Conservation (phyloP, 2,888 invertebrate genomes). For the Eumerus sabulonum region DNA sequence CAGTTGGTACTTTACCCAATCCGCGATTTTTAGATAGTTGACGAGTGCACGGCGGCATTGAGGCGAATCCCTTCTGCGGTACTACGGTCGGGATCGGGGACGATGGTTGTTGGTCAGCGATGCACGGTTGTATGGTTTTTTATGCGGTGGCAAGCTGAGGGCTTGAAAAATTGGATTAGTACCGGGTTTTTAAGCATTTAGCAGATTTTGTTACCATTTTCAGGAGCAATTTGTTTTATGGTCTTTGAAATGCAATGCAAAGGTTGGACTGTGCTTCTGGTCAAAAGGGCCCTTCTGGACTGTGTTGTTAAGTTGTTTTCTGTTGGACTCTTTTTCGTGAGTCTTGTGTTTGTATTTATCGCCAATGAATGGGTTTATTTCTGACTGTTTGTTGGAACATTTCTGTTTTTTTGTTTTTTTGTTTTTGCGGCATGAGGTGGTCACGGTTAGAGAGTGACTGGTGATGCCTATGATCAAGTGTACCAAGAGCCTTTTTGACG, state of each 20-base stretch:
- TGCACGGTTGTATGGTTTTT: slow-evolving; percentile 49
- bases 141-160: slow-evolving; percentile 49
- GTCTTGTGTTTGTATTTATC: not conserved
- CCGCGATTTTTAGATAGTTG: slow-evolving; percentile 66
- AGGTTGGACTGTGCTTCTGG: slow-evolving; percentile 52
- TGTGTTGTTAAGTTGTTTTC: slow-evolving; percentile 55
- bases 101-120: slow-evolving; percentile 13
- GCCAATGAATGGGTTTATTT: no score
- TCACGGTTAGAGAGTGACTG: slow-evolving; percentile 27
- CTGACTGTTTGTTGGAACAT: no score
- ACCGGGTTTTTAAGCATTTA: slow-evolving; percentile 72
- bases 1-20: slow-evolving; percentile 40
- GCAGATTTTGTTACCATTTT: slow-evolving; percentile 71
- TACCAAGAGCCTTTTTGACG: slow-evolving; percentile 14
- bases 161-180: slow-evolving; percentile 73
- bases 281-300: slow-evolving; percentile 37
- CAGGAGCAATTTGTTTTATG: slow-evolving; percentile 67
- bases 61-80: not conserved
- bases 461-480: slow-evolving; percentile 37
- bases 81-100: not conserved
- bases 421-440: no score
- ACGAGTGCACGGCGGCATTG: slow-evolving; percentile 42
- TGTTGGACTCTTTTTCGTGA: slow-evolving; percentile 40
- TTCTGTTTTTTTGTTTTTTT: not conserved
- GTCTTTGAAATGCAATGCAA: slow-evolving; percentile 63